Conservation (phyloP, 2,113 vertebrate genomes). For the Poeciliopsis occidentalis region DNA sequence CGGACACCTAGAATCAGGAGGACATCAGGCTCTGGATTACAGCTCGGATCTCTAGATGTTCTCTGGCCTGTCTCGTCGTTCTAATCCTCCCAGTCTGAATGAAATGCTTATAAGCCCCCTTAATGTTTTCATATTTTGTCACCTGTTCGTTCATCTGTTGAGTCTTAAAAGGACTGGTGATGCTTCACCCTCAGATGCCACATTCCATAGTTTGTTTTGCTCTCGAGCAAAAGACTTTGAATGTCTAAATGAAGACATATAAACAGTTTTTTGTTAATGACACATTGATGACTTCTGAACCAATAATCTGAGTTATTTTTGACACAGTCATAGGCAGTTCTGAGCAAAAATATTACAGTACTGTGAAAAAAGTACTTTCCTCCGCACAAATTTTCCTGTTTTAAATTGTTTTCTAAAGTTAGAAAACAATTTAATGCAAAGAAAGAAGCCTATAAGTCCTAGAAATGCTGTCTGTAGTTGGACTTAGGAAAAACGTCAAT, state of each 20-base stretch:
- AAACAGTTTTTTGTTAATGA: background rate
- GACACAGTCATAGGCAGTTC: background rate
- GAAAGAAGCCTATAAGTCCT: no score
- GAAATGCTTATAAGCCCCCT: slow-evolving; percentile 43
- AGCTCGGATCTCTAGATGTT: slow-evolving; percentile 32
- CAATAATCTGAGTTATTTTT: background rate
- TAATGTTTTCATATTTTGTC: slow-evolving; percentile 45
- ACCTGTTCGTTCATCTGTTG: slow-evolving; percentile 57
- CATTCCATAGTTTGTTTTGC: background rate
- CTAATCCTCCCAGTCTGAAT: slow-evolving; percentile 56
- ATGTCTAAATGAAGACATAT: background rate
- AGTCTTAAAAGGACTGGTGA: slow-evolving; percentile 24
- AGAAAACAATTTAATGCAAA: background rate
- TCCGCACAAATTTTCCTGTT: background rate
- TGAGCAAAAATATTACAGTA: background rate
- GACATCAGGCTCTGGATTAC: slow-evolving; percentile 29
- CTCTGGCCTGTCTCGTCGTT: slow-evolving; percentile 24
- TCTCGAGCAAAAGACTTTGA: background rate
- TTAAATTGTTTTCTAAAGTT: background rate
- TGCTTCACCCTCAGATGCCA: background rate
- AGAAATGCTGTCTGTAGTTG: no score
- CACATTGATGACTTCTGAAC: background rate
- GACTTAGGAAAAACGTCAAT: no score
- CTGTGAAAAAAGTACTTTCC: background rate
- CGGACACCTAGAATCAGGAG: background rate